phyloP scores from a whole-genome alignment of 2,888 invertebrate genomes.

The Hypomecis atomaria region DNA sequence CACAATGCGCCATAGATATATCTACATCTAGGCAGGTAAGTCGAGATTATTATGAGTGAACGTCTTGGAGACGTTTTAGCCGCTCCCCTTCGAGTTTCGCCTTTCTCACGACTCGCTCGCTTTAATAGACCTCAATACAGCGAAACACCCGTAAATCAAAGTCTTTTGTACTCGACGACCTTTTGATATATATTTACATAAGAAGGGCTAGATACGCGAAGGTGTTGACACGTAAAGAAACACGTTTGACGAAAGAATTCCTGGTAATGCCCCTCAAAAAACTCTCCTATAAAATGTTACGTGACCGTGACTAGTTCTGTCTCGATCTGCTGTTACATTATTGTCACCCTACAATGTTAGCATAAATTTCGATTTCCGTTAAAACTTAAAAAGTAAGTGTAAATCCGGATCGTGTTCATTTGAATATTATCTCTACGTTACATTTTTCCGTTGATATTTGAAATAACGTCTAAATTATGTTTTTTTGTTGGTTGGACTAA shows the following conservation, averaged over 20 bases:
- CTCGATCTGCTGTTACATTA: slow-evolving; percentile 59
- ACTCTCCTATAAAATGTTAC: slow-evolving; percentile 54
- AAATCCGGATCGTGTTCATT: slow-evolving; percentile 47
- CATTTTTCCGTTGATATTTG: slow-evolving; percentile 44
- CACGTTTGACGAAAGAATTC: slow-evolving; percentile 61
- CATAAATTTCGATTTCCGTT: slow-evolving; percentile 47
- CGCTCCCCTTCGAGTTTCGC: slow-evolving; percentile 62
- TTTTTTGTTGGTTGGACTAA: no score
- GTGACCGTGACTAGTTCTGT: slow-evolving; percentile 62
- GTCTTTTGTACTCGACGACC: slow-evolving; percentile 71
- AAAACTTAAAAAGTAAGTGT: slow-evolving; percentile 45
- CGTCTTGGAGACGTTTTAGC: slow-evolving; percentile 65
- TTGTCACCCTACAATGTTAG: slow-evolving; percentile 54
- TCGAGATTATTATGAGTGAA: slow-evolving; percentile 41
- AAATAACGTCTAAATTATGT: not conserved
- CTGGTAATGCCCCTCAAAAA: slow-evolving; percentile 45
- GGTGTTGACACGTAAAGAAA: slow-evolving; percentile 80
- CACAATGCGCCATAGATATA: slow-evolving; percentile 37
- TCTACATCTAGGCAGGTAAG: slow-evolving; percentile 42
- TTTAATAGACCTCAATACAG: slow-evolving; percentile 77
- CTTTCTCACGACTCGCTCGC: slow-evolving; percentile 79
- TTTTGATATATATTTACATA: slow-evolving; percentile 77
- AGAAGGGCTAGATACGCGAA: slow-evolving; percentile 80
- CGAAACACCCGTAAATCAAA: slow-evolving; percentile 79
- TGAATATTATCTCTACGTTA: slow-evolving; percentile 50